phyloP scores from a whole-genome alignment of 2,113 vertebrate species.

The Meleagris gallopavo region DNA sequence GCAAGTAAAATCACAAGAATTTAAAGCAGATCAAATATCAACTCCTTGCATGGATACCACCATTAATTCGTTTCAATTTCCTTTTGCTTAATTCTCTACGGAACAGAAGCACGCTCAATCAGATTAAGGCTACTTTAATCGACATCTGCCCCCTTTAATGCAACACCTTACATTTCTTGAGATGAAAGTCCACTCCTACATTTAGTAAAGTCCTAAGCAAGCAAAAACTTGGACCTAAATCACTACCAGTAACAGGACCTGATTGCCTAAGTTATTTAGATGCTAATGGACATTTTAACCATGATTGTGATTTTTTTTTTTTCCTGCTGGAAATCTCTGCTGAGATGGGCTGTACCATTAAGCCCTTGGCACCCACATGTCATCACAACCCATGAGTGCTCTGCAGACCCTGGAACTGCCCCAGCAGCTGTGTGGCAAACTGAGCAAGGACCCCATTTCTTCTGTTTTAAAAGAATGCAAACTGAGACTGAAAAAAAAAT shows the following conservation, averaged over 20 bases:
- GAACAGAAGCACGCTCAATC: background rate
- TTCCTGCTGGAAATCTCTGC: rapidly evolving
- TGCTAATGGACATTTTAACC: background rate
- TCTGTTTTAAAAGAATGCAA: background rate
- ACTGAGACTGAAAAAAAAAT: background rate
- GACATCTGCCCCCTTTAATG: background rate
- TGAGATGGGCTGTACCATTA: background rate
- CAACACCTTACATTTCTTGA: background rate
- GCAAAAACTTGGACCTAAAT: background rate
- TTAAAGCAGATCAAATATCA: constrained; percentile 38
- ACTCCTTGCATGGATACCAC: background rate
- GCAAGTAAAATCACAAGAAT: constrained; percentile 19
- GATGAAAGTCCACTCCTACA: background rate
- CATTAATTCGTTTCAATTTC: constrained; percentile 1
- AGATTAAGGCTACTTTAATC: constrained; percentile 16
- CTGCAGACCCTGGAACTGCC: background rate
- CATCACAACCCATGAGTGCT: background rate
- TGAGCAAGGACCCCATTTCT: background rate
- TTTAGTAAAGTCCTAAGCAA: background rate
- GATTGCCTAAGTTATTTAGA: background rate
- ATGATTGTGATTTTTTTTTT: background rate
- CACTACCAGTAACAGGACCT: background rate
- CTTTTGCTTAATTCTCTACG: constrained; percentile 14
- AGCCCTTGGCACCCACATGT: background rate
- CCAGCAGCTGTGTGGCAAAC: background rate